Evolutionary conservation across 1,140 invertebrate genomes (phyloP).

Genomic region (Drosophila fuyamai): DNA sequence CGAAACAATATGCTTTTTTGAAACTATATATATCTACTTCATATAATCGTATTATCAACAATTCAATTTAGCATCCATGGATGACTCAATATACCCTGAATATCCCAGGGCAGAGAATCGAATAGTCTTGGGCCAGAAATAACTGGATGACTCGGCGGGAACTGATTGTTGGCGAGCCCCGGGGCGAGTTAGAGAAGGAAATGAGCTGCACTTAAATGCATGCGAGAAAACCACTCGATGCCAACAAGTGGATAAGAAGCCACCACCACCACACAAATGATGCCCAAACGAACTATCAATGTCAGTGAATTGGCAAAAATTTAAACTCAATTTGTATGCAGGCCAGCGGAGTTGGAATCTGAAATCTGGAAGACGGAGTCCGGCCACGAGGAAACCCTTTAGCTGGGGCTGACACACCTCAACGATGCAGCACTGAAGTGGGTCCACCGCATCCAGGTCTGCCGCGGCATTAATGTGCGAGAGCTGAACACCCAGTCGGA

Average conservation of each 20-base stretch:
- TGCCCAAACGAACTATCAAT: slow-evolving; percentile 84
- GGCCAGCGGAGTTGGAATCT: slow-evolving; percentile 42
- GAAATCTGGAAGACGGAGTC: slow-evolving; percentile 25
- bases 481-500: slow-evolving; percentile 64
- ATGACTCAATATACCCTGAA: slow-evolving; percentile 7
- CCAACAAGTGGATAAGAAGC: slow-evolving; percentile 84
- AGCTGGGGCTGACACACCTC: slow-evolving; percentile 72
- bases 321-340: slow-evolving; percentile 84
- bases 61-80: background rate
- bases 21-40: background rate
- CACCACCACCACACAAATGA: slow-evolving; percentile 84
- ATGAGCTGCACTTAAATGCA: slow-evolving; percentile 83
- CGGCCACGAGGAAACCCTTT: slow-evolving; percentile 74
- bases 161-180: slow-evolving; percentile 50
- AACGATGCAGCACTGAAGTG: slow-evolving; percentile 65
- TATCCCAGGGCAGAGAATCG: slow-evolving; percentile 1
- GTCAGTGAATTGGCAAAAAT: slow-evolving; percentile 84
- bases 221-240: slow-evolving; percentile 83
- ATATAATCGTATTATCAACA: background rate
- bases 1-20: background rate
- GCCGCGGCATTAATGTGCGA: slow-evolving; percentile 71
- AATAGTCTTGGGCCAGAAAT: slow-evolving; percentile 65
- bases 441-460: slow-evolving; percentile 56
- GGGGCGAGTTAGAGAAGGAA: slow-evolving; percentile 70
- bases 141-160: slow-evolving; percentile 69